A percentile compares a stretch with the other conserved stretches of the same genome.
phyloP scores from a whole-genome alignment of 2,113 vertebrate genomes.

The western clawed frog (Xenopus tropicalis) region DNA sequence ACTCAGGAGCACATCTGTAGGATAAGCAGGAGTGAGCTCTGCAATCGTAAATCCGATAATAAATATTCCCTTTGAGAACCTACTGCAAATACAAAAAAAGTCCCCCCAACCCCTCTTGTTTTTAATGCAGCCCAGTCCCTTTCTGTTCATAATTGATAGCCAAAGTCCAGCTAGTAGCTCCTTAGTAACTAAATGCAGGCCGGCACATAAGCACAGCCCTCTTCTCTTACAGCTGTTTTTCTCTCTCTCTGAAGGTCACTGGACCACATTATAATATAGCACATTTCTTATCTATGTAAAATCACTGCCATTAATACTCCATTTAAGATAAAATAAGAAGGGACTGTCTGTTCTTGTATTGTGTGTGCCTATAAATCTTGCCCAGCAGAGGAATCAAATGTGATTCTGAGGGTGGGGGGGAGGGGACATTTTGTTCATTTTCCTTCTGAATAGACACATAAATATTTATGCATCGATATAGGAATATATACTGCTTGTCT shows the following conservation, averaged over 20 bases:
- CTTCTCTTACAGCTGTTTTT: neutral
- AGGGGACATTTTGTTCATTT: neutral
- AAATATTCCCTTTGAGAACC: conserved; percentile 15
- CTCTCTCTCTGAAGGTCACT: conserved; percentile 19
- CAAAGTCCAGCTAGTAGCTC: neutral
- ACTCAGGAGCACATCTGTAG: conserved; percentile 30
- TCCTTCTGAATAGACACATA: conserved; percentile 10
- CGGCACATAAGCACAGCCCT: conserved; percentile 10
- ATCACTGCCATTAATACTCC: neutral
- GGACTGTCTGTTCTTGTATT: neutral
- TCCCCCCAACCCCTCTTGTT: neutral
- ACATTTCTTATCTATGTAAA: conserved; percentile 9
- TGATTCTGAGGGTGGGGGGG: neutral
- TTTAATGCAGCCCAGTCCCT: conserved; percentile 8
- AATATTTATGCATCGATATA: neutral
- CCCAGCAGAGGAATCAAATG: conserved; percentile 21
- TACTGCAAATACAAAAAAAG: neutral
- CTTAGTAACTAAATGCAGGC: neutral
- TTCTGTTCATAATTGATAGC: conserved; percentile 29
- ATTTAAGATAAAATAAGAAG: conserved; percentile 29
- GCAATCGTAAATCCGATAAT: conserved; percentile 7
- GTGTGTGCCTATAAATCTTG: conserved; percentile 5
- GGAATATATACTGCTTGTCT: too few relatives aligned
- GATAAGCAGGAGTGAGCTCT: conserved; percentile 12
- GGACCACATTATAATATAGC: conserved; percentile 27